Conservation (phyloP, 2,113 vertebrate genomes). For the Caranx ignobilis region DNA sequence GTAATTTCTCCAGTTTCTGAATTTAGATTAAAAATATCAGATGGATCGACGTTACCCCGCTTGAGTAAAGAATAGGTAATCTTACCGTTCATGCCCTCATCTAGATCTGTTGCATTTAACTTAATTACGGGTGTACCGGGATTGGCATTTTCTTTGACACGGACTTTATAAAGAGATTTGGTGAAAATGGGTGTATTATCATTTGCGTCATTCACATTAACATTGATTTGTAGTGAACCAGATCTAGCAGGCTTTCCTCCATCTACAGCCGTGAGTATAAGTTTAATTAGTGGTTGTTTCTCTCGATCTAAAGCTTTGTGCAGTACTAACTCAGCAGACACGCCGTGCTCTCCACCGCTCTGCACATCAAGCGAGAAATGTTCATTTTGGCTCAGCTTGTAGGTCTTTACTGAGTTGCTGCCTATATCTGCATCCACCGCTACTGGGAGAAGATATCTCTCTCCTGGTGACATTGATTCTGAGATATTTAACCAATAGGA, state of each 20-base stretch:
- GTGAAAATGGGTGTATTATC: slow-evolving; percentile 76
- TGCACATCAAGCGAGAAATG: slow-evolving; percentile 80
- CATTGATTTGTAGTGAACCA: slow-evolving; percentile 19
- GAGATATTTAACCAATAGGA: slow-evolving; percentile 32
- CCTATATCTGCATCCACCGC: slow-evolving; percentile 73
- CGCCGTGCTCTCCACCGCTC: slow-evolving; percentile 72
- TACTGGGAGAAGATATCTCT: slow-evolving; percentile 11
- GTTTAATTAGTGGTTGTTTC: slow-evolving; percentile 59
- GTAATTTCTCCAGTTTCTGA: slow-evolving; percentile 85
- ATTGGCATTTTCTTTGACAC: slow-evolving; percentile 63
- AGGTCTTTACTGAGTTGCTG: slow-evolving; percentile 76
- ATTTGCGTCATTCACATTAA: slow-evolving; percentile 76
- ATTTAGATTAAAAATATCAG: slow-evolving; percentile 82
- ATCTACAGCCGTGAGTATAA: slow-evolving; percentile 76
- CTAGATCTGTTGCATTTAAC: slow-evolving; percentile 79
- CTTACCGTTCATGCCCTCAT: slow-evolving; percentile 78
- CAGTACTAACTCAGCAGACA: slow-evolving; percentile 79
- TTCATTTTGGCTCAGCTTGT: slow-evolving; percentile 80
- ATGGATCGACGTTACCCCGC: slow-evolving; percentile 76
- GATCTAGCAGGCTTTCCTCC: slow-evolving; percentile 75
- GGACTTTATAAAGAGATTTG: slow-evolving; percentile 73
- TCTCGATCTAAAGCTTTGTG: slow-evolving; percentile 81
- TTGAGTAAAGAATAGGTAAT: slow-evolving; percentile 80
- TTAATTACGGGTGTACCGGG: slow-evolving; percentile 46
- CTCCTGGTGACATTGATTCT: slow-evolving; percentile 2